phyloP scores from a whole-genome alignment of 2,888 invertebrate genomes.

The Rhaphigaster nebulosa region DNA sequence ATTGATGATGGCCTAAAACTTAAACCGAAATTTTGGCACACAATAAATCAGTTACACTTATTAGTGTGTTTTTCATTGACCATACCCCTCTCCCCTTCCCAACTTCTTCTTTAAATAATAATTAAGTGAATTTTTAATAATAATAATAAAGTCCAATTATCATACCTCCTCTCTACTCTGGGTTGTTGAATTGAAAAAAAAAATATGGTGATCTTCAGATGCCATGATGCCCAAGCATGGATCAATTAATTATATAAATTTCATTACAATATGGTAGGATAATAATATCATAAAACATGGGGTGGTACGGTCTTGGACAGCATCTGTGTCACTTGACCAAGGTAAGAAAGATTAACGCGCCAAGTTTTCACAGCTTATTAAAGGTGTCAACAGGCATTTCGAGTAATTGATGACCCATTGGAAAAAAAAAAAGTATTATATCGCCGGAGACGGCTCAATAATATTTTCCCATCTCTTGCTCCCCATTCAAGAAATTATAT shows the following conservation, averaged over 20 bases:
- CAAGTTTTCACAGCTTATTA: constrained; percentile 47
- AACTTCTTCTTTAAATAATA: too few relatives aligned
- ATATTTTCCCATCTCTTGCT: background rate
- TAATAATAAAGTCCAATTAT: too few relatives aligned
- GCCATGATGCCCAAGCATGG: background rate
- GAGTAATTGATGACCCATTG: background rate
- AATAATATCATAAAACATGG: background rate
- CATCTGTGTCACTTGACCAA: background rate
- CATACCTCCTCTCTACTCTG: background rate
- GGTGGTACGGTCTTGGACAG: background rate
- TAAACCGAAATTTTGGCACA: too few relatives aligned
- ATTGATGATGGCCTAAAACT: too few relatives aligned
- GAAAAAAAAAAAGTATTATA: background rate
- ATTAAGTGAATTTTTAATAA: too few relatives aligned
- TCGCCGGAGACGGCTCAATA: background rate
- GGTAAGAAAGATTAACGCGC: constrained; percentile 30
- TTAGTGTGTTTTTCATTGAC: too few relatives aligned
- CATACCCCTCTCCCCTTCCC: too few relatives aligned
- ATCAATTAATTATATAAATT: background rate
- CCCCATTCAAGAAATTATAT: constrained; percentile 25
- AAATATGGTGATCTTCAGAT: background rate
- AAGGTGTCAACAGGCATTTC: constrained; percentile 41
- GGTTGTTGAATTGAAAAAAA: background rate
- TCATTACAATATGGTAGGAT: background rate
- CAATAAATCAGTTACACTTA: too few relatives aligned